A percentile compares a stretch with the other conserved stretches of the same genome.
Conservation (phyloP, 2,888 invertebrate species). For the Lepetodrilus schrolli region DNA sequence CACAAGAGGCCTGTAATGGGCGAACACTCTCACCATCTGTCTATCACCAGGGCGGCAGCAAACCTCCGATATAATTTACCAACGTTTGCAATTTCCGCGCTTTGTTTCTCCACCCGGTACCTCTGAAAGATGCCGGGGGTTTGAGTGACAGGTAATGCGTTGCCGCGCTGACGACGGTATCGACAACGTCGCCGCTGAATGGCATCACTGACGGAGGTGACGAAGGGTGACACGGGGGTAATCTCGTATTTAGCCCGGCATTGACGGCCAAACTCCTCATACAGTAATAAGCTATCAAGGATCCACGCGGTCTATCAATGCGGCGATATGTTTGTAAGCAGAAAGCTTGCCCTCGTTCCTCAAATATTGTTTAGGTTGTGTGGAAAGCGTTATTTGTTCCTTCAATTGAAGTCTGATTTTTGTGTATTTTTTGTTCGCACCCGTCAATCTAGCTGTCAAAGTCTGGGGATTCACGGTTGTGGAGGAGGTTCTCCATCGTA, state of each 20-base stretch:
- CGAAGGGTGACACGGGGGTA: constrained; percentile 8
- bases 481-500: not conserved
- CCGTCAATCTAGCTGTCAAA: constrained; percentile 25
- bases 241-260: constrained; percentile 12
- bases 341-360: constrained; percentile 23
- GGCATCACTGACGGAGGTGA: not conserved
- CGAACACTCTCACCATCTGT: constrained; percentile 16
- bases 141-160: constrained; percentile 23
- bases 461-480: not conserved
- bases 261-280: constrained; percentile 5
- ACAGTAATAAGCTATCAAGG: constrained; percentile 14
- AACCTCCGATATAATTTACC: constrained; percentile 8
- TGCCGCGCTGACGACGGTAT: constrained; percentile 24
- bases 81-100: constrained; percentile 12
- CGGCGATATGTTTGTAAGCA: constrained; percentile 25
- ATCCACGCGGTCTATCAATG: constrained; percentile 16
- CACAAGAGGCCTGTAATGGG: not conserved
- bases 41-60: constrained; percentile 12
- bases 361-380: constrained; percentile 17
- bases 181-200: constrained; percentile 9
- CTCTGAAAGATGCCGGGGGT: constrained; percentile 20
- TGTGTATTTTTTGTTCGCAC: constrained; percentile 21
- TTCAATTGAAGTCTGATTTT: constrained; percentile 23
- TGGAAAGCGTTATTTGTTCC: constrained; percentile 25
- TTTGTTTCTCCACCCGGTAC: constrained; percentile 11